Evolutionary conservation across 2,797 vertebrate genomes (phyloP), one percentile per base, ranked within the genome.

Genomic region (Petrocephalus schoutedeni): DNA sequence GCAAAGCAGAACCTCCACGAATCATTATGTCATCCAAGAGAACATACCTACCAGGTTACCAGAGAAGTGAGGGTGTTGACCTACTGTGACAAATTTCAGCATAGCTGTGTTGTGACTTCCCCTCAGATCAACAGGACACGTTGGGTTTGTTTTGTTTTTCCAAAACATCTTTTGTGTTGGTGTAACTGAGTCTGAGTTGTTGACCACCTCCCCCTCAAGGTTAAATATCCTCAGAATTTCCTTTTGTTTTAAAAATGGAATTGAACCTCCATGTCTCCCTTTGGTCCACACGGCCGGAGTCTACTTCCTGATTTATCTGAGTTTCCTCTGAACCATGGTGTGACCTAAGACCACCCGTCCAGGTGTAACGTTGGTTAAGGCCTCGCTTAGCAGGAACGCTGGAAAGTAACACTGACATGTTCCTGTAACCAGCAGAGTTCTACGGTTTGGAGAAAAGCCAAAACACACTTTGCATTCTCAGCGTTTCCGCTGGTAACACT

Each of bases 171-270:
- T 36, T 41, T 45, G 74, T 19, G 67, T 16, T 71, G 74, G 41
- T 45, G 74, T 16, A 80, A 80, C 19, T 80, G 74, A 80, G 41
- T 80, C 67, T 36, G 8, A 80, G 2, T 80, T 45, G 19, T n/a
- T 80, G 4, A 19, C 36, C 14, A 28, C 71, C 32, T 28, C 51
- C 9, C 64, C 32, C 41, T 0, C 71, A 77, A 45, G 41, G 74
- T 19, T 80, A 80, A 80, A 80, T 80, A 49, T 49, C 41, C 74
- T 49, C 41, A 80, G 71, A 45, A 80, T 49, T 49, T 80, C 74
- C 74, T 80, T 80, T 80, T 80, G 74, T 49, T 80, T 80, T 80
- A 45, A 80, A 80, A 80, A 80, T 80, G 41, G 84, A 90, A 87
- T 89, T 87, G 32, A 86, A 92, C 23, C 12, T 2, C 51, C 1